A percentile compares a stretch with the other conserved stretches of the same genome.
phyloP scores from a whole-genome alignment of 2,113 vertebrate species.

The Peromyscus maniculatus region DNA sequence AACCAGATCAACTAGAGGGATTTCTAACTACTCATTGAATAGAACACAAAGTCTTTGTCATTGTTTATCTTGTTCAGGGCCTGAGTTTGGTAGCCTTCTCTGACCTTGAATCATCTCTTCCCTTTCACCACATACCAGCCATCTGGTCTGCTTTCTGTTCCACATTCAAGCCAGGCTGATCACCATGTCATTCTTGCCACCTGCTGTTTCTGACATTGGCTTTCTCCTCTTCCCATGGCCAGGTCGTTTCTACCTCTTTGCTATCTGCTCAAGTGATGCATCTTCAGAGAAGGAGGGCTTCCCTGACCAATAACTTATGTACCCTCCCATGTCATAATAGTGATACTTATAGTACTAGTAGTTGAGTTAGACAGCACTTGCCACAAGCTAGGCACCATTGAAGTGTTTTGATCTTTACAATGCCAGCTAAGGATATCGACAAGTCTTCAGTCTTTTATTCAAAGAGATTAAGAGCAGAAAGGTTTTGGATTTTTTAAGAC shows the following conservation, averaged over 20 bases:
- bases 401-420: constrained; percentile 2
- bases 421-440: background rate
- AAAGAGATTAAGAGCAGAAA: background rate
- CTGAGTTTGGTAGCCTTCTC: background rate
- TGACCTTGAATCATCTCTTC: constrained; percentile 22
- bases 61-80: background rate
- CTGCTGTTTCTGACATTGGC: constrained; percentile 50
- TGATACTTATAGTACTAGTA: background rate
- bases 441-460: background rate
- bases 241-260: background rate
- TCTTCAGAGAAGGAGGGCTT: background rate
- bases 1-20: background rate
- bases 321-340: background rate
- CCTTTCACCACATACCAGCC: constrained; percentile 1
- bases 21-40: background rate
- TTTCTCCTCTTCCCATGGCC: constrained; percentile 15
- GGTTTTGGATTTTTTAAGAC: constrained; percentile 14
- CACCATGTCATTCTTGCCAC: background rate
- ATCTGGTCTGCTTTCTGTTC: constrained; percentile 70
- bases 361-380: background rate
- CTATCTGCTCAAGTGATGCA: background rate
- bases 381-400: background rate
- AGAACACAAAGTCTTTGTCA: background rate
- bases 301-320: constrained; percentile 1
- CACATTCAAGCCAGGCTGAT: constrained; percentile 22